Conservation (phyloP, 2,888 invertebrate genomes). For the Epinotia bilunana region DNA sequence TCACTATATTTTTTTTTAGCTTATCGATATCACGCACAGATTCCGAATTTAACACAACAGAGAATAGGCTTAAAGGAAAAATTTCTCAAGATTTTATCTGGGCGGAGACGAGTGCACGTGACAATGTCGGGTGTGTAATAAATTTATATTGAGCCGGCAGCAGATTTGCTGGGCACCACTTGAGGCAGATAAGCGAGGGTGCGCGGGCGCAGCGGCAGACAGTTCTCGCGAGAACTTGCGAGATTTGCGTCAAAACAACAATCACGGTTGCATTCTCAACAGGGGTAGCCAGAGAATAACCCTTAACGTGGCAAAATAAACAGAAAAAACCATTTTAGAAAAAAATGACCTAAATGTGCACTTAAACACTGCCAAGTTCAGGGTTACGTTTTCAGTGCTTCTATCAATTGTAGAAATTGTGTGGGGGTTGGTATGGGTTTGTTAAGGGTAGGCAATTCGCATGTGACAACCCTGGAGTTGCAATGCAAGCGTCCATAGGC, state of each 20-base stretch:
- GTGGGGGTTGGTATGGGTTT: too few relatives aligned
- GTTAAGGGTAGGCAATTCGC: too few relatives aligned
- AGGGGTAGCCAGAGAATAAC: background rate
- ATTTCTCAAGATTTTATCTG: constrained; percentile 45
- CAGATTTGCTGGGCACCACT: constrained; percentile 73
- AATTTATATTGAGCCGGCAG: constrained; percentile 70
- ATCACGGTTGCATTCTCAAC: background rate
- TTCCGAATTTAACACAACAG: constrained; percentile 28
- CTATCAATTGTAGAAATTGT: too few relatives aligned
- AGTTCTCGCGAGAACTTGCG: background rate
- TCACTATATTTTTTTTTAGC: constrained; percentile 21
- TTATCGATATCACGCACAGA: constrained; percentile 39
- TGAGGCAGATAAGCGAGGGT: constrained; percentile 56
- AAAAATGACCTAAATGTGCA: too few relatives aligned
- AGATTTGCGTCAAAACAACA: background rate
- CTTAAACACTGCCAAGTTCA: too few relatives aligned
- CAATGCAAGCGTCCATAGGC: too few relatives aligned
- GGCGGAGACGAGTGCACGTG: constrained; percentile 65
- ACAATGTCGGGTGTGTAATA: constrained; percentile 68
- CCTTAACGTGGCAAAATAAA: too few relatives aligned
- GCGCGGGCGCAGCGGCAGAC: constrained; percentile 8
- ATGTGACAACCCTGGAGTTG: too few relatives aligned
- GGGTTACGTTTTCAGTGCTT: too few relatives aligned
- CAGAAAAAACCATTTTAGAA: too few relatives aligned
- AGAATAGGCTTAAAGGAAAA: constrained; percentile 41